Conservation (phyloP, 2,113 vertebrate genomes). For the Struthio camelus region DNA sequence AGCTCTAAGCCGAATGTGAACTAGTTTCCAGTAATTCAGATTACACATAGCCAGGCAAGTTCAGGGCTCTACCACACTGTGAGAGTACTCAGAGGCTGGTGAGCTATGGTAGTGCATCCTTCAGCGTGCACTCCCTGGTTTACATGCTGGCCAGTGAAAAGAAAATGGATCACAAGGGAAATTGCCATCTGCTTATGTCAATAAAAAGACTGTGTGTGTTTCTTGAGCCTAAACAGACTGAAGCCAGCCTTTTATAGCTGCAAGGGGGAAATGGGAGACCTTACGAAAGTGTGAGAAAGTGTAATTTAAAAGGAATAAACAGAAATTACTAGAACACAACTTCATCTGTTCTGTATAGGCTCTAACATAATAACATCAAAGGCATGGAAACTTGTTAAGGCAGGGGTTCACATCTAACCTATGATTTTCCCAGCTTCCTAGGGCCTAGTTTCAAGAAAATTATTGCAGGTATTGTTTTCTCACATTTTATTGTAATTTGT, state of each 20-base stretch:
- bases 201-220: slow-evolving; percentile 39
- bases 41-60: not conserved
- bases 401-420: slow-evolving; percentile 41
- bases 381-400: slow-evolving; percentile 17
- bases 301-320: slow-evolving; percentile 36
- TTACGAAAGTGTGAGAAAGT: slow-evolving; percentile 36
- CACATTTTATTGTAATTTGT: not conserved
- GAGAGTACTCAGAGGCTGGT: not conserved
- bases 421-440: slow-evolving; percentile 35
- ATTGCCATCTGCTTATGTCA: slow-evolving; percentile 71
- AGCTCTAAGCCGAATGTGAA: slow-evolving; percentile 46
- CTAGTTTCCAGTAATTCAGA: slow-evolving; percentile 38
- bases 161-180: slow-evolving; percentile 33
- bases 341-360: slow-evolving; percentile 11
- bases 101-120: not conserved
- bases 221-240: slow-evolving; percentile 46
- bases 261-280: not conserved
- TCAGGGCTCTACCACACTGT: not conserved
- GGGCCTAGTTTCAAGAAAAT: not conserved
- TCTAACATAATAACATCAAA: not conserved
- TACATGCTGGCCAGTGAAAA: slow-evolving; percentile 48
- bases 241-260: slow-evolving; percentile 55
- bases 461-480: slow-evolving; percentile 46
- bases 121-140: not conserved
- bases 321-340: slow-evolving; percentile 10